Evolutionary conservation across 2,113 vertebrate genomes (phyloP).

Genomic region (Morone chrysops): DNA sequence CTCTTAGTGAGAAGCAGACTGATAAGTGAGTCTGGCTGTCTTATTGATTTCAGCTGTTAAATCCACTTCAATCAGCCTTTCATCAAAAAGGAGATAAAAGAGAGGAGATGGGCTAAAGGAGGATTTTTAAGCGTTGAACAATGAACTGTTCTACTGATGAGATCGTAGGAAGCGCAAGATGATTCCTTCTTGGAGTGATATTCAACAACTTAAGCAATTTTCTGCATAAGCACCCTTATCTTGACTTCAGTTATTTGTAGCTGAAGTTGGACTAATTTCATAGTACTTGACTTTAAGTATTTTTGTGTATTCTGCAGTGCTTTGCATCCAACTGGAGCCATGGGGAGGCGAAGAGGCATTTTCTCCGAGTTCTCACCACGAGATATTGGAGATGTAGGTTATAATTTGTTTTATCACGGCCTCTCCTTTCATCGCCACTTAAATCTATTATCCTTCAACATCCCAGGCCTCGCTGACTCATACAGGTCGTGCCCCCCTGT

Average conservation of each 20-base stretch:
- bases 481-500: constrained; percentile 43
- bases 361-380: constrained; percentile 4
- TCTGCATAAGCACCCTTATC: constrained; percentile 15
- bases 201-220: constrained; percentile 24
- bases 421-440: constrained; percentile 59
- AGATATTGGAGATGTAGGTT: constrained; percentile 48
- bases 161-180: not conserved
- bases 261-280: constrained; percentile 47
- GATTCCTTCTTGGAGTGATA: not conserved
- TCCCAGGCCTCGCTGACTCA: constrained; percentile 57
- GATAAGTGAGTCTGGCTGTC: constrained; percentile 34
- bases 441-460: constrained; percentile 67
- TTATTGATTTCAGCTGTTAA: constrained; percentile 53
- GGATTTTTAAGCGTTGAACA: constrained; percentile 1
- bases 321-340: not conserved
- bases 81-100: not conserved
- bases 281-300: constrained; percentile 8
- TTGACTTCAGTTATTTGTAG: not conserved
- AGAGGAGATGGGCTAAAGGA: not conserved
- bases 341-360: not conserved
- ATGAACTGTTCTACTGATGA: not conserved
- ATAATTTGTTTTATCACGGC: constrained; percentile 63
- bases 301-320: constrained; percentile 11
- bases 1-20: constrained; percentile 19
- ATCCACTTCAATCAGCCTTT: constrained; percentile 43